These are phyloP conservation scores for Pseudomyrmex concolor DNA, from an alignment of 1,140 invertebrate genomes.

Conservation along the genomic window DNA sequence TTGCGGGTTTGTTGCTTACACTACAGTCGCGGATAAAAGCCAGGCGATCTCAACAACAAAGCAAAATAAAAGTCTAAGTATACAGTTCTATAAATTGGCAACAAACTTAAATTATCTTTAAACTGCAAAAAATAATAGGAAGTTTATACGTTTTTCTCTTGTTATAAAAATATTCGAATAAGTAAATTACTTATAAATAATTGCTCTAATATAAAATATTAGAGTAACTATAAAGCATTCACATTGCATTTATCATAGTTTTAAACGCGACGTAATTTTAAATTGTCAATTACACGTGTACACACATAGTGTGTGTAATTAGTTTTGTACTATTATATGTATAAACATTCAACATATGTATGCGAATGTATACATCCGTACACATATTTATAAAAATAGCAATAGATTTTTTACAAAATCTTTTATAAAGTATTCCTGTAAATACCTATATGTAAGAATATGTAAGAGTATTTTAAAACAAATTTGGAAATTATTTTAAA, in stretches of 20 bases:
- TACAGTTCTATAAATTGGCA: constrained; percentile 12
- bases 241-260: background rate
- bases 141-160: too few species aligned
- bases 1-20: constrained; percentile 92
- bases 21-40: constrained; percentile 92
- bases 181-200: too few species aligned
- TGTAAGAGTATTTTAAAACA: constrained; percentile 5
- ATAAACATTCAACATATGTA: too few species aligned
- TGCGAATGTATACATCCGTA: background rate
- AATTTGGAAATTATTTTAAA: background rate
- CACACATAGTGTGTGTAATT: background rate
- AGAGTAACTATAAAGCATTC: too few species aligned
- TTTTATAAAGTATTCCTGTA: constrained; percentile 40
- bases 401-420: background rate
- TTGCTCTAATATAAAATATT: too few species aligned
- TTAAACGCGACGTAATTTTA: background rate
- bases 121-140: background rate
- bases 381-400: background rate
- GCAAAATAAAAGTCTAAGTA: constrained; percentile 77
- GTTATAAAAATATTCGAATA: too few species aligned
- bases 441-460: constrained; percentile 24
- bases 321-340: too few species aligned
- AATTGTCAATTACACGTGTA: constrained; percentile 21
- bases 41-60: constrained; percentile 82
- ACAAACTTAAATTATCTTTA: background rate